These are phyloP conservation scores for Nesometra sesokonis DNA, from an alignment of 35 echinoderm and acorn worm species.

Conservation along the genomic window DNA sequence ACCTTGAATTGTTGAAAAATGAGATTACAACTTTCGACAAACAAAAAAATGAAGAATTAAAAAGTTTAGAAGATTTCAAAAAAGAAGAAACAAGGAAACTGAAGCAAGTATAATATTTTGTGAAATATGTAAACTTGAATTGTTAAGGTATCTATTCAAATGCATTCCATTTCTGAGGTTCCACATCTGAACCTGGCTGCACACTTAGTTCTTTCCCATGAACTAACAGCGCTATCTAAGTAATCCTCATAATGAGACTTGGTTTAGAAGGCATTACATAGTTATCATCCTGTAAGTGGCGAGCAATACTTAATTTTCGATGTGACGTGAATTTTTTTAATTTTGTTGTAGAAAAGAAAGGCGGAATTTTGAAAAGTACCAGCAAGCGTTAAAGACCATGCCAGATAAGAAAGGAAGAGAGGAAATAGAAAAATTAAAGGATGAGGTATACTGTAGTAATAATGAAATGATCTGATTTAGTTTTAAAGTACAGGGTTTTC, in stretches of 20 bases:
- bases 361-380: slow-evolving; percentile 91
- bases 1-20: slow-evolving; percentile 46
- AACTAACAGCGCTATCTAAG: too few species aligned
- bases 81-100: slow-evolving; percentile 83
- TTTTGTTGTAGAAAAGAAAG: slow-evolving; percentile 60
- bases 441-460: slow-evolving; percentile 49
- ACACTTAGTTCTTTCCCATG: too few species aligned
- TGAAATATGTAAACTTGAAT: too few species aligned
- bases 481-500: too few species aligned
- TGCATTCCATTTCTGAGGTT: too few species aligned
- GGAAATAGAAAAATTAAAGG: slow-evolving; percentile 65
- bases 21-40: slow-evolving; percentile 80
- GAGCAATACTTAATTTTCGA: too few species aligned
- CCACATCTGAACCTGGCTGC: too few species aligned
- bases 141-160: too few species aligned
- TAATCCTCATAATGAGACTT: too few species aligned
- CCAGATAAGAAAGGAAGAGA: slow-evolving; percentile 88
- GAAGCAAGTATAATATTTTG: slow-evolving; percentile 35
- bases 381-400: slow-evolving; percentile 53
- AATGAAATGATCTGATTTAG: too few species aligned
- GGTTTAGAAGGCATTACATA: too few species aligned
- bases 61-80: slow-evolving; percentile 53
- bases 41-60: slow-evolving; percentile 71
- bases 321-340: not conserved
- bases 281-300: too few species aligned